Conservation (phyloP, 2,797 vertebrate genomes). For the Bradypodion pumilum region DNA sequence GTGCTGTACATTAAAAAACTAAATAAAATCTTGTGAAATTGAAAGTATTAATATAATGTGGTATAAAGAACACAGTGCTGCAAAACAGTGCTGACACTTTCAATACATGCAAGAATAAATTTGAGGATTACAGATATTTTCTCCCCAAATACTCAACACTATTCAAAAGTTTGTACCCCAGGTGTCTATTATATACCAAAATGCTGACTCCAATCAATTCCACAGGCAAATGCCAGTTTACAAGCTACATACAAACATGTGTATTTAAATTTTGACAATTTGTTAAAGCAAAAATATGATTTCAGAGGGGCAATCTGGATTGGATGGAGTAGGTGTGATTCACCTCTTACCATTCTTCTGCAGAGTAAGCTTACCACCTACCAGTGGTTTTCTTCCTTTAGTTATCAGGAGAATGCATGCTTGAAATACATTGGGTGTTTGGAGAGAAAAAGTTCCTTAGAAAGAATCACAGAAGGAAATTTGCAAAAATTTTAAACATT, state of each 20-base stretch:
- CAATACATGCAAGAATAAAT: background rate
- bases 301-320: background rate
- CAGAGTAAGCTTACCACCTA: background rate
- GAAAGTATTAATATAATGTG: background rate
- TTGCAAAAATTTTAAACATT: background rate
- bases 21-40: conserved; percentile 4
- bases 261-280: background rate
- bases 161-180: background rate
- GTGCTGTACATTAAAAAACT: background rate
- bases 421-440: background rate
- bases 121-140: conserved; percentile 24
- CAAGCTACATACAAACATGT: background rate
- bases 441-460: background rate
- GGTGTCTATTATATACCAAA: background rate
- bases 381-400: too few relatives aligned
- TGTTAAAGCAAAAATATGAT: background rate
- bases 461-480: background rate
- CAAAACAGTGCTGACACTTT: conserved; percentile 17
- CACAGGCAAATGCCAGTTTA: background rate
- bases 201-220: background rate
- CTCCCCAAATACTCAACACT: background rate
- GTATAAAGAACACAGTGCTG: conserved; percentile 18
- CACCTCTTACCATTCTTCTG: background rate
- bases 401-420: background rate
- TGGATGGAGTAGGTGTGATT: background rate